Evolutionary conservation across 2,113 vertebrate species (phyloP).

Genomic region (Macrotus californicus): DNA sequence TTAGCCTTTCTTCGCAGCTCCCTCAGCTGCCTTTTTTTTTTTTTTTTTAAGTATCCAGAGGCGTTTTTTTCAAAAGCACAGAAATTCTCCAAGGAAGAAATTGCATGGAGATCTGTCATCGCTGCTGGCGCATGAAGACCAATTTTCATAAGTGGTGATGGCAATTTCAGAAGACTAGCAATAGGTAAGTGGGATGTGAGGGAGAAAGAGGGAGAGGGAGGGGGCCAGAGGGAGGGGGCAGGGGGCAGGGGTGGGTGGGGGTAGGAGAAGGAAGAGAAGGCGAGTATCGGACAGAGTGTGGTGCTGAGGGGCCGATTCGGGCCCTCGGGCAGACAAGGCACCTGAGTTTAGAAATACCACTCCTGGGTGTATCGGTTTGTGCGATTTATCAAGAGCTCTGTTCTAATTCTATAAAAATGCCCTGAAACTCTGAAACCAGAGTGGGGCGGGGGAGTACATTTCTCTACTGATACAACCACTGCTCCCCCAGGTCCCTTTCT

Average conservation of each 20-base stretch:
- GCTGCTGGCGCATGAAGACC: accelerated
- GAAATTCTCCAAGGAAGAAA: not conserved
- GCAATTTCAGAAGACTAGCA: not conserved
- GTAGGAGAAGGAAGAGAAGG: not conserved
- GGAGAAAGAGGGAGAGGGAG: accelerated
- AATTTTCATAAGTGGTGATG: not conserved
- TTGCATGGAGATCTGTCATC: not conserved
- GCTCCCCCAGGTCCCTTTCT: not conserved
- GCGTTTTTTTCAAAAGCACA: not conserved
- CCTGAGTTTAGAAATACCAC: not conserved
- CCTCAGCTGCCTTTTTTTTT: not conserved
- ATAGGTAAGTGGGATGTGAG: not conserved
- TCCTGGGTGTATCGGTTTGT: accelerated
- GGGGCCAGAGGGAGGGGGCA: not conserved
- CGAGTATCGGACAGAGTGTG: accelerated
- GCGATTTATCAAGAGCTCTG: not conserved
- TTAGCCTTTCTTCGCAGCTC: not conserved
- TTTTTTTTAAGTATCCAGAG: not conserved
- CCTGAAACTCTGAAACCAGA: not conserved
- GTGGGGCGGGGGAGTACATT: not conserved
- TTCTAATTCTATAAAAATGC: not conserved
- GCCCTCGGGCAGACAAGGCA: not conserved
- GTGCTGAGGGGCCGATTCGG: accelerated
- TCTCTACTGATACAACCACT: accelerated
- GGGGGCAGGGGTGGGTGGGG: not conserved